Evolutionary conservation across 2,888 invertebrate species (phyloP).

Genomic region (Diabrotica balteata): DNA sequence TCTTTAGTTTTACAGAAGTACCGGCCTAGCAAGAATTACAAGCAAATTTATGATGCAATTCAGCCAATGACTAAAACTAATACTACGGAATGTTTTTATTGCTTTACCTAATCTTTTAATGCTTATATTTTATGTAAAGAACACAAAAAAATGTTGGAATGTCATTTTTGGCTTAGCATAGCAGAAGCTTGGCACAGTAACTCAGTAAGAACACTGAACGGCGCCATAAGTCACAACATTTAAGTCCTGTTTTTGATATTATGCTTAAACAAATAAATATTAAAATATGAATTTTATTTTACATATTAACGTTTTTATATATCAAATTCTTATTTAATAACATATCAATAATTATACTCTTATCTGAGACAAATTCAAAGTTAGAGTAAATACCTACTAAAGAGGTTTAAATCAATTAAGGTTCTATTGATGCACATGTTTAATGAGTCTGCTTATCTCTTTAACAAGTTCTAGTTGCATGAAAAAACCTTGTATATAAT

Average conservation of each 20-base stretch:
- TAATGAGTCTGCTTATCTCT: too few relatives aligned
- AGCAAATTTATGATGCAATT: slow-evolving; percentile 39
- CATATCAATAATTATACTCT: too few relatives aligned
- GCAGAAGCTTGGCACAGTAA: slow-evolving; percentile 33
- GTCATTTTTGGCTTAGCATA: slow-evolving; percentile 34
- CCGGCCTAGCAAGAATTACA: slow-evolving; percentile 19
- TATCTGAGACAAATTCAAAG: too few relatives aligned
- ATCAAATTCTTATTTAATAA: too few relatives aligned
- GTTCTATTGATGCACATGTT: too few relatives aligned
- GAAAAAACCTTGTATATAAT: too few relatives aligned
- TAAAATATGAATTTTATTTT: too few relatives aligned
- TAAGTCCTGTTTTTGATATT: slow-evolving; percentile 1
- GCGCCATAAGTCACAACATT: slow-evolving; percentile 2
- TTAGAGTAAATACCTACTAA: too few relatives aligned
- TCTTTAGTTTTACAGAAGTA: slow-evolving; percentile 7
- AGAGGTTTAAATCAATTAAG: too few relatives aligned
- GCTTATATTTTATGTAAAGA: slow-evolving; percentile 28
- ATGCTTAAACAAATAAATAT: too few relatives aligned
- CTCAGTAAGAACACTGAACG: slow-evolving; percentile 23
- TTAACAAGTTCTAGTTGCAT: too few relatives aligned
- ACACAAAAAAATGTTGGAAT: slow-evolving; percentile 38
- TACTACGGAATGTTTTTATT: slow-evolving; percentile 40
- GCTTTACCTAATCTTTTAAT: slow-evolving; percentile 29
- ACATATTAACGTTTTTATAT: too few relatives aligned
- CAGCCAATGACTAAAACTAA: slow-evolving; percentile 33